Evolutionary conservation across 2,797 vertebrate species (phyloP).

Genomic region (Botia almorhae): DNA sequence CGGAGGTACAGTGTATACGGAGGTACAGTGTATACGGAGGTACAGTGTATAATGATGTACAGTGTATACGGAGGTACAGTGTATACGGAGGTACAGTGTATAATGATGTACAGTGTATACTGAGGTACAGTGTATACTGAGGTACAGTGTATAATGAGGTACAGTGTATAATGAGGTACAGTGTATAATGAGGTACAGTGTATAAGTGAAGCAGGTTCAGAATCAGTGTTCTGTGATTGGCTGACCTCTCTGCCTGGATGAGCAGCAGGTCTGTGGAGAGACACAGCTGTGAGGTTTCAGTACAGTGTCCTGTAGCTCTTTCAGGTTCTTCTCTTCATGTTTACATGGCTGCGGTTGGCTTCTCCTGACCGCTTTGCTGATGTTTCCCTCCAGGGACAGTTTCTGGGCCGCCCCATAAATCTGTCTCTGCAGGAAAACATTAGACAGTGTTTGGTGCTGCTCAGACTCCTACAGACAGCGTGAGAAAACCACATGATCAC

Average conservation of each 20-base stretch:
- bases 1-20: no score
- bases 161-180: no score
- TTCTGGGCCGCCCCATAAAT: conserved; percentile 85
- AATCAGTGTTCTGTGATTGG: not conserved
- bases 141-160: no score
- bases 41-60: no score
- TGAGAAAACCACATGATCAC: not conserved
- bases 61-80: no score
- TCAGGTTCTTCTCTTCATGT: conserved; percentile 87
- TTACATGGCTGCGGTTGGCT: conserved; percentile 83
- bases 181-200: no score
- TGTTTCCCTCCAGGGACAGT: conserved; percentile 86
- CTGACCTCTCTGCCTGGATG: conserved; percentile 71
- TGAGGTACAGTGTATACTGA: no score
- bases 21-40: no score
- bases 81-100: no score
- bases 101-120: no score
- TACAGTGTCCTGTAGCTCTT: conserved; percentile 82
- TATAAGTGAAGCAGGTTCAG: not conserved
- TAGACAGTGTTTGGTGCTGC: conserved; percentile 83
- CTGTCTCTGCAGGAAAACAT: conserved; percentile 88
- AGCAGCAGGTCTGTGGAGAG: conserved; percentile 62
- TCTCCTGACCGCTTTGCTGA: conserved; percentile 85
- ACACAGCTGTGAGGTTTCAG: conserved; percentile 75
- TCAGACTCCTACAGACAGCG: conserved; percentile 78